phyloP scores from a whole-genome alignment of 2,113 vertebrate genomes.

The Circaetus cinerascens region DNA sequence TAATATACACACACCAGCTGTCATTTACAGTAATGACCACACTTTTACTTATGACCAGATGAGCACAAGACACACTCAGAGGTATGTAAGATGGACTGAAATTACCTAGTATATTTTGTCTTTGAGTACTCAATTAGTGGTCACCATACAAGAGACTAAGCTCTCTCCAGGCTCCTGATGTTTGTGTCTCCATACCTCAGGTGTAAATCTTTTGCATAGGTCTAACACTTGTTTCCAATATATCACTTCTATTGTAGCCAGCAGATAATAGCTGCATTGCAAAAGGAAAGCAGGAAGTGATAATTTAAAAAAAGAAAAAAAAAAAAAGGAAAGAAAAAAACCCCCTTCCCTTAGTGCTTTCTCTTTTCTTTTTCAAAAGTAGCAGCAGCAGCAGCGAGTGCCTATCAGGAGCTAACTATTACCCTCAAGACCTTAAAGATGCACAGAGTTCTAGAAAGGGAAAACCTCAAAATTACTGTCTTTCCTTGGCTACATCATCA shows the following conservation, averaged over 20 bases:
- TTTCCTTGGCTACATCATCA: neutral
- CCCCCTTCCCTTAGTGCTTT: neutral
- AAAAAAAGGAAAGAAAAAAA: neutral
- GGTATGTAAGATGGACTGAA: neutral
- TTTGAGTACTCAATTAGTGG: neutral
- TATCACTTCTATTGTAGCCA: neutral
- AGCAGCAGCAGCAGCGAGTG: neutral
- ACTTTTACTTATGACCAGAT: neutral
- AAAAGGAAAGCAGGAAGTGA: neutral
- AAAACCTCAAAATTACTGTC: neutral
- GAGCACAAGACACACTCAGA: neutral
- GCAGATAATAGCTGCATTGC: neutral
- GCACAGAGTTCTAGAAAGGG: neutral
- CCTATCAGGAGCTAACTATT: neutral
- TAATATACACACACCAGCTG: neutral
- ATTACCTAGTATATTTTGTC: neutral
- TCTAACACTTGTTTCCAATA: neutral
- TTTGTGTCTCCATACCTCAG: neutral
- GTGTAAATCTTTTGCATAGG: neutral
- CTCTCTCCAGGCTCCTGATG: neutral
- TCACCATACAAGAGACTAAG: neutral
- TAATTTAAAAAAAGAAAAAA: neutral
- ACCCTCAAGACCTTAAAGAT: neutral
- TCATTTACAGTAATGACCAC: neutral
- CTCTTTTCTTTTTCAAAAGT: neutral